Conservation (phyloP, 2,888 invertebrate genomes). For the Lissonota sp. region DNA sequence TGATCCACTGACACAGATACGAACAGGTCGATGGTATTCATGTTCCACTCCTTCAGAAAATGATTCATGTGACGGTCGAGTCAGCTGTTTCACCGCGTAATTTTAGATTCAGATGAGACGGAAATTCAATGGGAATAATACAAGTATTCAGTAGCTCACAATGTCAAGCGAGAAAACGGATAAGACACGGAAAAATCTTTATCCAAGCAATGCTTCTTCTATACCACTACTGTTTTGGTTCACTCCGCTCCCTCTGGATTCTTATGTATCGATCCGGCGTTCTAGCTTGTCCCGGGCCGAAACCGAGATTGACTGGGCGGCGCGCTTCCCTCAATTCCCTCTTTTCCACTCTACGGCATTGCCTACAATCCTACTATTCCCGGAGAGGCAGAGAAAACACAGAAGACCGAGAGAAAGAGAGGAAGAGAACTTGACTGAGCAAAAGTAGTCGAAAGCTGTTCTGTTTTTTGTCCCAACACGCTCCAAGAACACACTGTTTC, state of each 20-base stretch:
- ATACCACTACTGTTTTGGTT: constrained; percentile 48
- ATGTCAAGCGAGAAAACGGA: constrained; percentile 21
- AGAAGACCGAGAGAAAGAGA: constrained; percentile 40
- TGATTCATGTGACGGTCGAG: too few species aligned
- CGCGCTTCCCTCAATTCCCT: constrained; percentile 54
- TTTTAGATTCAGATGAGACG: constrained; percentile 29
- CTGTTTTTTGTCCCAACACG: too few species aligned
- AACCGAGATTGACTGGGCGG: constrained; percentile 67
- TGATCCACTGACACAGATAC: too few species aligned
- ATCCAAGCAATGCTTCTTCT: constrained; percentile 41
- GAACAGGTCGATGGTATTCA: too few species aligned
- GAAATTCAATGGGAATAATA: constrained; percentile 39
- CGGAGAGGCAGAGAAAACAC: constrained; percentile 21
- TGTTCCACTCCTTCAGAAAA: too few species aligned
- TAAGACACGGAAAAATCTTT: constrained; percentile 46
- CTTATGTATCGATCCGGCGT: constrained; percentile 66
- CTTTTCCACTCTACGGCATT: constrained; percentile 56
- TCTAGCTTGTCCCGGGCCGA: constrained; percentile 66
- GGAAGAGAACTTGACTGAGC: too few species aligned
- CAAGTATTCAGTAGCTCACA: constrained; percentile 24
- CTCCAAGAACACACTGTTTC: too few species aligned
- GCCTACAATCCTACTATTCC: constrained; percentile 45
- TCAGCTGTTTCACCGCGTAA: background rate
- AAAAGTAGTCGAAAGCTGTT: too few species aligned
- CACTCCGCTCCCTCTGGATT: constrained; percentile 59